Base-by-base conservation (phyloP, 2,797 vertebrate species). In the Gallinago solitaria region DNA sequence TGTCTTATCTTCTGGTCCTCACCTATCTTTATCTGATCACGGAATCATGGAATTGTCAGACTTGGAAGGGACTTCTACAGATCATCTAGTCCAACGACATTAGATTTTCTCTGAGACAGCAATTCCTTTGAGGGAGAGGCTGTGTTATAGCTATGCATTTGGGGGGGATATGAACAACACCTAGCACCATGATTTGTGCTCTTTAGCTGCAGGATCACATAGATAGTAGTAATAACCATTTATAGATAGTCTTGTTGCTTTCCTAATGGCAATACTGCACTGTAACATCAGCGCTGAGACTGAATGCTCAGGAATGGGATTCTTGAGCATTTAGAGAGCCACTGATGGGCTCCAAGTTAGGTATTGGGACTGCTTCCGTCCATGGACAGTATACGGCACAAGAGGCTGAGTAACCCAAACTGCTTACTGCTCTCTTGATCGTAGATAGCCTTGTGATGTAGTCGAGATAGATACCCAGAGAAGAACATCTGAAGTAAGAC, bases 381-480 rank as follows among this genome's bases (percentile, higher is more conserved):
- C 17, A 11, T 13, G 25, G 25, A 45, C 35, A 68, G 39, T 11
- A 18, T 18, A 16, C 15, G 48, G 30, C 30, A 11, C 11, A 15
- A 45, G 9, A 53, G 16, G 8, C 13, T 45, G 19, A 5, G 6
- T n/a, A 45, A 68, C 41, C 56, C 25, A 51, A 77, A 33, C 16
- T 24, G 6, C 15, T 75, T 24, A 30, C 37, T 32, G 4, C 13
- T 24, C n/a, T 20, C 53, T 48, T 69, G 28, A 48, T 41, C 3
- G 1, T 19, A 67, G 84, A 65, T 47, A 3, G 2, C 2, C 4
- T 51, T 43, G 35, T 0, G 0, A 1, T 61, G 10, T 7, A 53
- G 20, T 20, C n/a, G 76, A 93, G 30, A 77, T 48, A 30, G 53
- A 25, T n/a, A 78, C 10, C 3, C 32, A 43, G 51, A 50, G 45